A percentile compares a stretch with the other conserved stretches of the same genome.
phyloP scores from a whole-genome alignment of 2,113 vertebrate genomes.

The Hyperopisus bebe region DNA sequence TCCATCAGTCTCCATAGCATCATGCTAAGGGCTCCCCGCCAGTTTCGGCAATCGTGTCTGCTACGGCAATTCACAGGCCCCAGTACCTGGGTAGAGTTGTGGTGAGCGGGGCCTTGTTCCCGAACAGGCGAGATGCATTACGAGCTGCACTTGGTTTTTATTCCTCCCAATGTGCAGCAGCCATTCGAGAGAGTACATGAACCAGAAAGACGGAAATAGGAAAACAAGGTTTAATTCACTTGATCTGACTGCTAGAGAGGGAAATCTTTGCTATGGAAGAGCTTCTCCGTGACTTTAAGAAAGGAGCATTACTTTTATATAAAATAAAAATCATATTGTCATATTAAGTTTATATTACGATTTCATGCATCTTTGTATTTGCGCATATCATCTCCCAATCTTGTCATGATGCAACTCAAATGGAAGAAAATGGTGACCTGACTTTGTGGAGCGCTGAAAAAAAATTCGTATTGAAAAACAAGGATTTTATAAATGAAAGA shows the following conservation, averaged over 20 bases:
- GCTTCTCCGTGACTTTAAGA: background rate
- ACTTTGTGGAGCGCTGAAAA: background rate
- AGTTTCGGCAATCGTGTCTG: conserved; percentile 36
- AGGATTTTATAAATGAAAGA: background rate
- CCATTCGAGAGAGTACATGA: conserved; percentile 11
- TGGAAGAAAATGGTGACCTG: background rate
- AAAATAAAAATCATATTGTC: background rate
- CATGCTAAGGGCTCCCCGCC: conserved; percentile 4
- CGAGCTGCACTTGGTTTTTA: background rate
- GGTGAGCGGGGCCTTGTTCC: conserved; percentile 5
- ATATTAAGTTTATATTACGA: background rate
- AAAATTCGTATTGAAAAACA: background rate
- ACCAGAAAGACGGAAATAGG: background rate
- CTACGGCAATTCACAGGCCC: conserved; percentile 27
- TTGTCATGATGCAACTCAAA: background rate
- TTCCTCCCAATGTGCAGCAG: conserved; percentile 9
- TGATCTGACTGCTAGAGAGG: background rate
- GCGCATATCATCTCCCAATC: background rate
- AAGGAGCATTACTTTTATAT: background rate
- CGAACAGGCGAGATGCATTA: background rate
- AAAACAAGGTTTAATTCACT: background rate
- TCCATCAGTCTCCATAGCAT: conserved; percentile 26
- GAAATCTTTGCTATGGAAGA: background rate
- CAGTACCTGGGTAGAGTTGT: background rate
- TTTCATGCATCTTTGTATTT: background rate